Conservation (phyloP, 2,888 invertebrate genomes). For the Pilophorus perplexus region DNA sequence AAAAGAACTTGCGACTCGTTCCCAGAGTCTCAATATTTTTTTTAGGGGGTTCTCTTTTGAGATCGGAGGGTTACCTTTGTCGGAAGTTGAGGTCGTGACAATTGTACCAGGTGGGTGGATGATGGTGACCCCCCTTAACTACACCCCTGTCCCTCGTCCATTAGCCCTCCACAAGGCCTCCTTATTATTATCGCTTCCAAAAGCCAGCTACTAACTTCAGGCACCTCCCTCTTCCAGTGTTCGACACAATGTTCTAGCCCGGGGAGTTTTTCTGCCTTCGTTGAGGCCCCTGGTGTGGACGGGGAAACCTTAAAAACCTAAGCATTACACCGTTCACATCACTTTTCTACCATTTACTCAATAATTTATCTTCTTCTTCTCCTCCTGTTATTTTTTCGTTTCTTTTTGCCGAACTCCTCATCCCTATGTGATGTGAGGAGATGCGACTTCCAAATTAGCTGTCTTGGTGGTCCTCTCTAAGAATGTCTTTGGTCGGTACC, state of each 20-base stretch:
- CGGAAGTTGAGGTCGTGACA: constrained; percentile 33
- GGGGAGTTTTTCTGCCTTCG: no score
- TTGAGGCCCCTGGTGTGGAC: no score
- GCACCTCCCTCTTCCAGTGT: no score
- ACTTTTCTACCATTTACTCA: constrained; percentile 30
- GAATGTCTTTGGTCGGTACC: no score
- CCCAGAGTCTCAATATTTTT: constrained; percentile 30
- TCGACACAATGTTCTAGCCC: background rate
- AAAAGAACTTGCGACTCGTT: constrained; percentile 15
- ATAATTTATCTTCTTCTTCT: constrained; percentile 19
- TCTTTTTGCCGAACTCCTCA: background rate
- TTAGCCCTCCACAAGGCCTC: constrained; percentile 2
- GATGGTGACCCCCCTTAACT: constrained; percentile 3
- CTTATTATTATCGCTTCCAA: constrained; percentile 24
- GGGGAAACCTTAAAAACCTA: constrained; percentile 15
- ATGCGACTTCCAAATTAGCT: background rate
- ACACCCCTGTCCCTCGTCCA: constrained; percentile 10
- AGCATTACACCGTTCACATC: constrained; percentile 23
- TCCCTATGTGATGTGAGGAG: background rate
- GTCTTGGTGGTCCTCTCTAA: background rate
- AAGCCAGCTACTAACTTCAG: constrained; percentile 19
- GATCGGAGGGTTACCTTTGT: constrained; percentile 9
- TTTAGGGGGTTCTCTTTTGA: background rate
- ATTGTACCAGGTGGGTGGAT: constrained; percentile 34
- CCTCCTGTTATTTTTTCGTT: background rate